These are phyloP conservation scores for Anas platyrhynchos DNA, from an alignment of 2,113 vertebrate genomes.

Conservation along the genomic window DNA sequence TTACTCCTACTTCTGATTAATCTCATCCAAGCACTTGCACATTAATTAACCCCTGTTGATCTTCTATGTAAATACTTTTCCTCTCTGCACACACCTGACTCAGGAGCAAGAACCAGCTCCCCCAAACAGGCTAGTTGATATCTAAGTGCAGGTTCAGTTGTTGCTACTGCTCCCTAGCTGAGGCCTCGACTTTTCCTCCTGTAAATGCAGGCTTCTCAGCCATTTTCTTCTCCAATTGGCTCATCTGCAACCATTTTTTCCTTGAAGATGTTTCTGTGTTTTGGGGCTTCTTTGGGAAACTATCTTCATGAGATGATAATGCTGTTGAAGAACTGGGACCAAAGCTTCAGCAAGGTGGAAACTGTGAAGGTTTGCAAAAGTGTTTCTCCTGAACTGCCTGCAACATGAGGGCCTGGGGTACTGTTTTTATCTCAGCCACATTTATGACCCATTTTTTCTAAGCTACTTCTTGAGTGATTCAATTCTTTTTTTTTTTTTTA, in stretches of 20 bases:
- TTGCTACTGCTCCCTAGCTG: not conserved
- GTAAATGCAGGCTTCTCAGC: not conserved
- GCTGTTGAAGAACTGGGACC: not conserved
- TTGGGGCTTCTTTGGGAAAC: not conserved
- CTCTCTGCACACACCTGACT: not conserved
- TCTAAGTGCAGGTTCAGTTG: not conserved
- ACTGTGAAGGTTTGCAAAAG: not conserved
- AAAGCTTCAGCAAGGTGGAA: not conserved
- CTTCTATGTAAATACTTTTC: too few relatives aligned
- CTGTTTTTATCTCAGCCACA: not conserved
- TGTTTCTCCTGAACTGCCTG: not conserved
- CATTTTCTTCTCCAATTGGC: not conserved
- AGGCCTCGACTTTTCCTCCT: not conserved
- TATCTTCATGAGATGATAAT: not conserved
- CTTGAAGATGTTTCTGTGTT: not conserved
- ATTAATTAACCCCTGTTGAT: fast-evolving
- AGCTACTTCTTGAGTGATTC: not conserved
- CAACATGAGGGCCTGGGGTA: not conserved
- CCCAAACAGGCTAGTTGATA: not conserved
- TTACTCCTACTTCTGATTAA: not conserved
- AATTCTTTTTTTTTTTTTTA: not conserved
- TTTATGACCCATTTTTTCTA: not conserved
- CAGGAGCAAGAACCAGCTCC: not conserved
- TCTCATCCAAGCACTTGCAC: not conserved
- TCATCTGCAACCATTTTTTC: not conserved